Base-by-base conservation (phyloP, 2,113 vertebrate genomes). In the Butorides virescens region DNA sequence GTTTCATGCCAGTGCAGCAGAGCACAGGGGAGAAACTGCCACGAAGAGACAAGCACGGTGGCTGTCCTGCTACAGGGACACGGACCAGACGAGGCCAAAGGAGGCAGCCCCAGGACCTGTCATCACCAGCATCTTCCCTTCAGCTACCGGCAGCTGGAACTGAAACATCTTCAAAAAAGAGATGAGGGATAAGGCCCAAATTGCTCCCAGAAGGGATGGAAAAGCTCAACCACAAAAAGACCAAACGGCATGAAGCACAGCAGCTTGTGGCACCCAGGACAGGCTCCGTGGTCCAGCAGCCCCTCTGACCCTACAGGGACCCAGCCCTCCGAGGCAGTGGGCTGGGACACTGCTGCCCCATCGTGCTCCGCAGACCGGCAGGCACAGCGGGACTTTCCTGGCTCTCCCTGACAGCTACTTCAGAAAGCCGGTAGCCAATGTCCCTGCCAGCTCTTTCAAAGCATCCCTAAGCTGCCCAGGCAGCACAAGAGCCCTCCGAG, bases 41-140 rank as follows among this genome's bases (percentile, higher is more conserved):
- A 53, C 1, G 0, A 23, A 52, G 34, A 59, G 66, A 72, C 42
- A 52, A 56, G 49, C 16, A 55, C 1, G 0, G 21, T 20, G 36
- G 47, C 67, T 47, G 21, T 30, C 55, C 67, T 47, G 62, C 22
- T 52, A 59, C 19, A 37, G 50, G 23, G 46, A 75, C 74, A 61
- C 9, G 0, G 0, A 65, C 30, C 1, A 1, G 19, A 53, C 0
- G 0, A 88, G 56, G 50, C 67, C 27, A 59, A 59, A 76, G 39
- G 12, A 44, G 34, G 58, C 44, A 75, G 32, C 52, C 37, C 56
- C 32, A 66, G 52, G 27, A 71, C n/a, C 8, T 29, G 26, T 17
- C 52, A 20, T 29, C 50, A 34, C 30, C 63, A 86, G 10, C 49
- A 36, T 32, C 39, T 66, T 50, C 55, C 73, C 26, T 62, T 71